Conservation (phyloP, 2,888 invertebrate species). For the Apodemia zela region DNA sequence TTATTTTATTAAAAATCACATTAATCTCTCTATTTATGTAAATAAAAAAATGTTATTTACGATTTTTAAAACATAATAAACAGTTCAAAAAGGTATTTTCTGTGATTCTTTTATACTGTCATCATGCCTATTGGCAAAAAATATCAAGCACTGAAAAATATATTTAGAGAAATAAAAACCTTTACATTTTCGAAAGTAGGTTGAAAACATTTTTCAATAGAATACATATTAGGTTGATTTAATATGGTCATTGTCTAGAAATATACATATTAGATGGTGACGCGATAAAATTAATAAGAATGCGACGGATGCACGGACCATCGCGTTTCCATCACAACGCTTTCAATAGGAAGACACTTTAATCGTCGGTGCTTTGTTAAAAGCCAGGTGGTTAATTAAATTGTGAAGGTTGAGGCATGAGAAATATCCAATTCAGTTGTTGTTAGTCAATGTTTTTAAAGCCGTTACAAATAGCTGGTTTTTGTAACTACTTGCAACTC, state of each 20-base stretch:
- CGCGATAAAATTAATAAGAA: background rate
- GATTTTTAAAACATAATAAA: no score
- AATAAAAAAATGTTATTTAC: no score
- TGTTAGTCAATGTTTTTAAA: constrained; percentile 19
- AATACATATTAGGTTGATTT: no score
- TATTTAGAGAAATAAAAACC: no score
- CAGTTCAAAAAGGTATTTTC: no score
- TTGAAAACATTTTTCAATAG: no score
- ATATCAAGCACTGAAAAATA: no score
- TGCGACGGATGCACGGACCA: constrained; percentile 61
- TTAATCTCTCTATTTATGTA: no score
- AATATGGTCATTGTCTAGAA: constrained; percentile 17
- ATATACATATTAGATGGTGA: background rate
- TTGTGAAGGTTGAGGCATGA: constrained; percentile 54
- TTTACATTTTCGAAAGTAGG: no score
- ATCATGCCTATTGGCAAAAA: no score
- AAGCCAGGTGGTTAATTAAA: constrained; percentile 66
- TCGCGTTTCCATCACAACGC: constrained; percentile 52
- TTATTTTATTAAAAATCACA: no score
- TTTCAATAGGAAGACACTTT: constrained; percentile 7
- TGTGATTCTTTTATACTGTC: no score
- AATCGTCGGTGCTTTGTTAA: constrained; percentile 28
- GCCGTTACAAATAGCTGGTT: background rate
- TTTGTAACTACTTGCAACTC: background rate
- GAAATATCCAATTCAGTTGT: constrained; percentile 40